Evolutionary conservation across 2,888 invertebrate genomes (phyloP), one percentile per base, ranked within the genome.

Genomic region (Orthonevra nobilis): DNA sequence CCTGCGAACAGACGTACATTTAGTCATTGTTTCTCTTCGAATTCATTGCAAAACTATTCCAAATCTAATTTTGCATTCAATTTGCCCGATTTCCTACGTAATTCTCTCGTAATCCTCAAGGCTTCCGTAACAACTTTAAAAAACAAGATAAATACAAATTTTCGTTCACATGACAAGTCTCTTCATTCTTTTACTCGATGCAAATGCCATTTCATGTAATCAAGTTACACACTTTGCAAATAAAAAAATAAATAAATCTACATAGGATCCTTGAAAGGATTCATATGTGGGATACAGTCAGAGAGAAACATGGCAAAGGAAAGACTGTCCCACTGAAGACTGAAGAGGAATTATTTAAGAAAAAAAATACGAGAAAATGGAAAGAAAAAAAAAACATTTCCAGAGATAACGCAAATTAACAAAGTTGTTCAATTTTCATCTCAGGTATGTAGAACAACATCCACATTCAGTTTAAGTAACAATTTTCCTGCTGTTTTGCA

Each of bases 1-100:
- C 94, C 90, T 94, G 94, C 90, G 94, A 94, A 91, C 94, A 94
- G 90, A 94, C 94, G 87, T 94, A 92, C 91, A 94, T 94, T 91
- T 94, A 94, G 93, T 92, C n/a, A n/a, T n/a, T 82, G 72, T 81
- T 69, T 56, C 54, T 60, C 60, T 50, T 23, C 46, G 7, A 54
- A 23, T 32, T 60, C 36, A 44, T 38, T 36, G 36, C 52, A 19
- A 17, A 58, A 34, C 34, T 14, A 23, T 12, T 75, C 19, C 19
- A 56, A 54, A 56, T 50, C n/a, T 15, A 42, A 66, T 54, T 28
- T 63, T 40, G 28, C 38, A 58, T 30, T 42, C 28, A 30, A 10
- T 14, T 58, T 56, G 40, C 30, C 28, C 19, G n/a, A 42, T 60
- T 19, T 23, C 12, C 5, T 23, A 23, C 23, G 23, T 23, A 23